Evolutionary conservation across 2,113 vertebrate genomes (phyloP).

Genomic region (Herpetotheres cachinnans): DNA sequence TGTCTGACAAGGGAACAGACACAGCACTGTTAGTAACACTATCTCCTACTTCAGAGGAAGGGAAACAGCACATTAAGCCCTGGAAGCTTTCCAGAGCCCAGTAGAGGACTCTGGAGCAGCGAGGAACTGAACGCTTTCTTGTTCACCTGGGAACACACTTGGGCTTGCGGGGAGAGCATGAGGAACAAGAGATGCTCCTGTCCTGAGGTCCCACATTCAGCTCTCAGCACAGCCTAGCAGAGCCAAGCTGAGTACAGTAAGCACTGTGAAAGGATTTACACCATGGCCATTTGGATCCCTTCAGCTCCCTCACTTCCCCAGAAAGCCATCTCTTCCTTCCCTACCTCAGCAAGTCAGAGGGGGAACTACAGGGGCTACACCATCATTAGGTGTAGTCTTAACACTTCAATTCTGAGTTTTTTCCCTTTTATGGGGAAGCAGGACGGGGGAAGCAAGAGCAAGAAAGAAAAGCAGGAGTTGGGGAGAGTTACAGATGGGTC

Average conservation of each 20-base stretch:
- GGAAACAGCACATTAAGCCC: not conserved
- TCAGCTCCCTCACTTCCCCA: not conserved
- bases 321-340: not conserved
- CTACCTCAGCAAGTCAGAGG: not conserved
- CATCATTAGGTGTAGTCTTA: not conserved
- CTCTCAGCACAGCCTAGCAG: not conserved
- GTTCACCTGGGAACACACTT: not conserved
- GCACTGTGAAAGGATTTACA: fast-evolving
- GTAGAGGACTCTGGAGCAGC: fast-evolving
- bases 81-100: not conserved
- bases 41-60: not conserved
- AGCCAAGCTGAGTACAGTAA: not conserved
- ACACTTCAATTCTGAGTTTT: not conserved
- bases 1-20: not conserved
- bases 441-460: not conserved
- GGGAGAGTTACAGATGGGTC: not conserved
- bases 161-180: not conserved
- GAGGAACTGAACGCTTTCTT: not conserved
- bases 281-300: fast-evolving
- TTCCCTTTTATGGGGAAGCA: not conserved
- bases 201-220: not conserved
- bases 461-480: not conserved
- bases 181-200: not conserved
- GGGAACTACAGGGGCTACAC: not conserved
- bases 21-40: not conserved